Evolutionary conservation across 2,113 vertebrate species (phyloP), one percentile per base, ranked within the genome.

Genomic region (Brevimyrus niger): DNA sequence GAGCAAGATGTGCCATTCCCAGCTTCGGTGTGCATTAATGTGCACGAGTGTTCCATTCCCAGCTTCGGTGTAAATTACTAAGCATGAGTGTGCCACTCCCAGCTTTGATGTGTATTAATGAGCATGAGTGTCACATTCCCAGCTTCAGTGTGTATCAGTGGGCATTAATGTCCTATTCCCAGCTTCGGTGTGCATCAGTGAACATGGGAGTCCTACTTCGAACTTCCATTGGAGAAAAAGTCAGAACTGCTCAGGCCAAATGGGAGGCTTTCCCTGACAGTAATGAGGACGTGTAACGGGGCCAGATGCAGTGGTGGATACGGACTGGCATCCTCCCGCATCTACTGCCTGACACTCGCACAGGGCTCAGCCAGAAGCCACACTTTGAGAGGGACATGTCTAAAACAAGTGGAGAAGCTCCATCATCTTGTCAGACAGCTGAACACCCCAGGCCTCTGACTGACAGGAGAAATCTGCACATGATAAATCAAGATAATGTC

Each of bases 401-500:
- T 80, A 42, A 80, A 42, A 38, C 35, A 80, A 80, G 73, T 38
- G 4, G 6, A 42, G 73, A 42, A 80, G 35, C 73, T 80, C 73
- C 13, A 17, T 80, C 73, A 80, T 42, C 31, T 35, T 80, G 73
- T 80, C 35, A 80, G 73, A 42, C n/a, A 80, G 35, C 73, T 3
- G 17, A 80, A 42, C 73, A 80, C 31, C 31, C 73, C 35, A 35
- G 0, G 31, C 35, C 73, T 42, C 73, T 42, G 73, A 80, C 73
- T 80, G 73, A 80, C 73, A 80, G 73, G 31, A 80, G 35, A 19
- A 80, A 80, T 80, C 73, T 80, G 15, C 73, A 42, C 73, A 80
- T 80, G 42, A 80, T 80, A 80, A 80, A 42, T 80, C 73, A 80
- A 42, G 73, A 80, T 80, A 80, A 80, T 80, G 73, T 42, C 73